Percentiles rank a stretch among this genome's conserved stretches.
phyloP scores from a whole-genome alignment of 1,140 invertebrate species.

The Drosophila aff. region DNA sequence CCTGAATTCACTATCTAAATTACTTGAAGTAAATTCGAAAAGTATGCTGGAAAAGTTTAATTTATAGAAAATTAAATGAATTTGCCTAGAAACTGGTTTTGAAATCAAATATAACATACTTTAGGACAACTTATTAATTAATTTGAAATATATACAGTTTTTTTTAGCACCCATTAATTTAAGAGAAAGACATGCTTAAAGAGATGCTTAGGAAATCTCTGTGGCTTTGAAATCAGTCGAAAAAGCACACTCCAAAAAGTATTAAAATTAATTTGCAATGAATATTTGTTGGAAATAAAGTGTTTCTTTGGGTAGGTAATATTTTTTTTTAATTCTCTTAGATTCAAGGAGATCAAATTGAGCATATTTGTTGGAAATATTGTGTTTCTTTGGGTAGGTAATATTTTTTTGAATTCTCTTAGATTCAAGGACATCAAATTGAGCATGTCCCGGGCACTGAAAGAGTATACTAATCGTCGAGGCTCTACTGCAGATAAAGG shows the following conservation, averaged over 20 bases:
- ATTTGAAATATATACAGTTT: background rate
- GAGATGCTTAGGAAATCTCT: background rate
- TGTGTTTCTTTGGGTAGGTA: too few species aligned
- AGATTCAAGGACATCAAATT: too few species aligned
- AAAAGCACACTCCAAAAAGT: background rate
- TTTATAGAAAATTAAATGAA: background rate
- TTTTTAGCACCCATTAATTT: too few species aligned
- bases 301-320: too few species aligned
- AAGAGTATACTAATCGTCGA: conserved; percentile 57
- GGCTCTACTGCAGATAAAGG: conserved; percentile 56
- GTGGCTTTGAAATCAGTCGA: background rate
- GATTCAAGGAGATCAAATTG: background rate
- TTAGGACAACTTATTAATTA: too few species aligned
- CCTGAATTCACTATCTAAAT: conserved; percentile 28
- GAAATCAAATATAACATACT: background rate
- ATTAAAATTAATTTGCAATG: background rate
- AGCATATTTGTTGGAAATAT: background rate
- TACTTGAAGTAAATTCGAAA: background rate
- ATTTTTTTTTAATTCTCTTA: too few species aligned
- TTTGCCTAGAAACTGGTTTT: background rate
- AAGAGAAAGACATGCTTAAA: background rate
- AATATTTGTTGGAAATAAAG: too few species aligned
- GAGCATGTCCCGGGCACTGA: background rate
- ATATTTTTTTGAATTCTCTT: too few species aligned
- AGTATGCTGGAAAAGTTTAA: too few species aligned